Conservation (phyloP, 1,140 invertebrate genomes). For the Drosophila subpulchrella region DNA sequence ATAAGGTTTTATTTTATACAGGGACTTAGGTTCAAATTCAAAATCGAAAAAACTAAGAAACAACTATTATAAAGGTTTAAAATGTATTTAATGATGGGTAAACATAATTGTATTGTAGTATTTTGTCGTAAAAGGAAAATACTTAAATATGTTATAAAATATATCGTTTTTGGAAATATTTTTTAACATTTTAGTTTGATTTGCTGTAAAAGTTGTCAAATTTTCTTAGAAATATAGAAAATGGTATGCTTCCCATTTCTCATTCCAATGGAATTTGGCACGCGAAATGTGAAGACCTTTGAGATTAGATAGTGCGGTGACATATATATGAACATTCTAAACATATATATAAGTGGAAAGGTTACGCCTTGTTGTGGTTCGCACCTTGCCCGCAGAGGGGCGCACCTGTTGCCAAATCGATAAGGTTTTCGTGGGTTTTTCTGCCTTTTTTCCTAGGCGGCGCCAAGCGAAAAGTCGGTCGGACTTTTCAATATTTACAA, state of each 20-base stretch:
- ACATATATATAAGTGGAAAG: conserved; percentile 3
- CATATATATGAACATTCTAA: background rate
- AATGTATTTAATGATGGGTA: no score
- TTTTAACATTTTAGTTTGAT: no score
- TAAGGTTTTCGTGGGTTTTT: conserved; percentile 29
- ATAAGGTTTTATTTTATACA: no score
- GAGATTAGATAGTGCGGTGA: conserved; percentile 57
- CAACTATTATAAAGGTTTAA: no score
- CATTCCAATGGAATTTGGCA: conserved; percentile 42
- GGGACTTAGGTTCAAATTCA: no score
- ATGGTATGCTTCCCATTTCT: background rate
- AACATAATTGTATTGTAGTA: no score
- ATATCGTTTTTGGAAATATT: no score
- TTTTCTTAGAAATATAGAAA: no score
- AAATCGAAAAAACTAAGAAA: no score
- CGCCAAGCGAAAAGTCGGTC: conserved; percentile 36
- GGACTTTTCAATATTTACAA: conserved; percentile 66
- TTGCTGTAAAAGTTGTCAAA: no score
- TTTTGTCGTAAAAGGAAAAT: no score
- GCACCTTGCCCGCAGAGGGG: conserved; percentile 11
- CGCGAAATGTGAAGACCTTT: conserved; percentile 46
- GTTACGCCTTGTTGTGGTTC: conserved; percentile 20
- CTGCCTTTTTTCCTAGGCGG: conserved; percentile 14
- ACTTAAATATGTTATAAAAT: no score
- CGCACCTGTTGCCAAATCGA: conserved; percentile 48